These are phyloP conservation scores for Calephelis perditalis DNA, from an alignment of 2,888 invertebrate genomes.

Conservation along the genomic window DNA sequence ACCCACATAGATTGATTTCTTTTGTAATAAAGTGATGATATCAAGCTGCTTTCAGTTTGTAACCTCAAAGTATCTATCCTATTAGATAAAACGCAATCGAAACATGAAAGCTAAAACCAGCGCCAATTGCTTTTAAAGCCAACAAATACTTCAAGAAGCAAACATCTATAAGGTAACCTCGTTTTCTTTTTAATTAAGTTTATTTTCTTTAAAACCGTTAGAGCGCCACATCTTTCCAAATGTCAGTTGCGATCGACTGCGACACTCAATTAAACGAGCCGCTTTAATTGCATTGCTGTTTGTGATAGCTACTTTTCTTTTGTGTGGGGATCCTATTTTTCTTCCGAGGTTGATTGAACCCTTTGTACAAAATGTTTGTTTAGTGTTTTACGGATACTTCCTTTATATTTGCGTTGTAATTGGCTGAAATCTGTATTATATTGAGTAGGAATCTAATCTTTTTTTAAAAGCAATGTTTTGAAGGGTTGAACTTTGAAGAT, in stretches of 20 bases:
- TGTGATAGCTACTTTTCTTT: conserved; percentile 35
- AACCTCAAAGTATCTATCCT: no score
- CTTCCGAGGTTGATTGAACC: conserved; percentile 16
- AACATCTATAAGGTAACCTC: conserved; percentile 4
- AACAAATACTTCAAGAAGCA: background rate
- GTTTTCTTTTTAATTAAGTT: conserved; percentile 17
- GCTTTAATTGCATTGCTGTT: conserved; percentile 40
- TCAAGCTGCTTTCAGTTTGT: no score
- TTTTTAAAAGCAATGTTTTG: no score
- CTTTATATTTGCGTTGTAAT: conserved; percentile 8
- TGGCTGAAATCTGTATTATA: background rate
- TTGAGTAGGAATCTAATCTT: no score
- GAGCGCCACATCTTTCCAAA: conserved; percentile 33
- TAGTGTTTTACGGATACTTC: background rate
- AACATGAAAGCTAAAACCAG: no score
- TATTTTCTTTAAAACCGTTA: conserved; percentile 19
- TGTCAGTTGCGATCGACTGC: conserved; percentile 33
- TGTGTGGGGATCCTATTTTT: conserved; percentile 30
- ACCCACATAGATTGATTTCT: no score
- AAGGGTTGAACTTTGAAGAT: no score
- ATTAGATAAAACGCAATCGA: no score
- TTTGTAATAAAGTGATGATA: no score
- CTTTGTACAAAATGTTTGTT: conserved; percentile 26
- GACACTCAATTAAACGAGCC: conserved; percentile 35
- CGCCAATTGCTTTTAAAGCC: background rate